Evolutionary conservation across 1,140 invertebrate species (phyloP).

Genomic region (Drosophila bipectinata): DNA sequence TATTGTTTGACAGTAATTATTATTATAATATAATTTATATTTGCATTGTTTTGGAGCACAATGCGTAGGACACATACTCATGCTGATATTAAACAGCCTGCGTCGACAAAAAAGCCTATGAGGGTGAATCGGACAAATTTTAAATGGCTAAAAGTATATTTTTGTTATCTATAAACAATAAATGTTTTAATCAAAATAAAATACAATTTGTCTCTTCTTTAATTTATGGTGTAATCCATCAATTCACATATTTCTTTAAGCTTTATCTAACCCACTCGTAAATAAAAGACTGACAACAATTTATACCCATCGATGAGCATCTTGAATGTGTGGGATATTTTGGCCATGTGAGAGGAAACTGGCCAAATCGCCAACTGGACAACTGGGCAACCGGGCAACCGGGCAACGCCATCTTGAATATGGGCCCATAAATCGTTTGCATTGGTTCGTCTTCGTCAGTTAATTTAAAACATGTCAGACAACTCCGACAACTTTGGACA

Average conservation of each 20-base stretch:
- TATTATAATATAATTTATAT: slow-evolving; percentile 80
- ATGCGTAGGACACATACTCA: slow-evolving; percentile 9
- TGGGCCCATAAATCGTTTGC: slow-evolving; percentile 75
- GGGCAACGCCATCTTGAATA: slow-evolving; percentile 65
- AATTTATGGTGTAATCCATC: background rate
- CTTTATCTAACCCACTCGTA: background rate
- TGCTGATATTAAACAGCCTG: slow-evolving; percentile 9
- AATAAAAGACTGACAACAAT: slow-evolving; percentile 39
- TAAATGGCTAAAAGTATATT: background rate
- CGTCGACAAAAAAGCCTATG: slow-evolving; percentile 27
- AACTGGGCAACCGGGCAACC: slow-evolving; percentile 32
- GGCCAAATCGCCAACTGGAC: slow-evolving; percentile 47
- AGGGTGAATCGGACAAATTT: slow-evolving; percentile 7
- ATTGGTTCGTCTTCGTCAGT: slow-evolving; percentile 81
- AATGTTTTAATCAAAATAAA: background rate
- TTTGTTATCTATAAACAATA: slow-evolving; percentile 2
- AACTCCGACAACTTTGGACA: slow-evolving; percentile 81
- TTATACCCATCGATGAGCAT: slow-evolving; percentile 45
- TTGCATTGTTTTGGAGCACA: slow-evolving; percentile 62
- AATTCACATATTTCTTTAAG: background rate
- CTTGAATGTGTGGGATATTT: slow-evolving; percentile 41
- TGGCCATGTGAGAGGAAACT: slow-evolving; percentile 22
- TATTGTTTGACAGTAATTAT: slow-evolving; percentile 83
- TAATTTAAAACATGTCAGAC: slow-evolving; percentile 83
- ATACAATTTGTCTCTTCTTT: background rate